Conservation (phyloP, 2,113 vertebrate species). For the Etheostoma cragini region DNA sequence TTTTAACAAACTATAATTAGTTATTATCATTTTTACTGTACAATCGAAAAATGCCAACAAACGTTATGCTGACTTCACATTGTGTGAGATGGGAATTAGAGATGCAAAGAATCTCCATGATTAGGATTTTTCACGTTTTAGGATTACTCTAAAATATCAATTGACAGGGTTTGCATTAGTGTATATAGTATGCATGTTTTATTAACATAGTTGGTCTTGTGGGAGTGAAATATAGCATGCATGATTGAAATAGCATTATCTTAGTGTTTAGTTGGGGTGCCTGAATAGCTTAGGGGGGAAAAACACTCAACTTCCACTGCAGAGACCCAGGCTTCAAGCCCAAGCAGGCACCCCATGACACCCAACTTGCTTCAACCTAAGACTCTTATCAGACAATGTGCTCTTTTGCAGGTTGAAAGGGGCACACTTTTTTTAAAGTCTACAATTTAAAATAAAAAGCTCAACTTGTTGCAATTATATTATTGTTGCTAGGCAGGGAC, state of each 20-base stretch:
- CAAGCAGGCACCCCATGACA: slow-evolving; percentile 16
- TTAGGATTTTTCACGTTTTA: background rate
- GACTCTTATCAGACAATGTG: background rate
- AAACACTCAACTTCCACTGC: background rate
- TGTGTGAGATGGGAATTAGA: background rate
- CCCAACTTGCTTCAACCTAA: slow-evolving; percentile 17
- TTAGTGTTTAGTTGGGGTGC: background rate
- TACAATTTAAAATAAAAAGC: too few relatives aligned
- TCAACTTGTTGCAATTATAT: too few relatives aligned
- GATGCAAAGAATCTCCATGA: background rate
- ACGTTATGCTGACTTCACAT: background rate
- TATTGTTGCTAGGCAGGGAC: too few relatives aligned
- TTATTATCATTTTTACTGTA: background rate
- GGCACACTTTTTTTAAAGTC: too few relatives aligned
- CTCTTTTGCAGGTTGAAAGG: too few relatives aligned
- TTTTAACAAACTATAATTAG: background rate
- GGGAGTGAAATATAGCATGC: background rate
- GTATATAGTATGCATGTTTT: background rate
- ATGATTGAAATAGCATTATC: slow-evolving; percentile 3
- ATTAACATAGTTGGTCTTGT: background rate
- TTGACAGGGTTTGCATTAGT: background rate
- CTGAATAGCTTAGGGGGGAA: background rate
- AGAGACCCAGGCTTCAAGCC: slow-evolving; percentile 24
- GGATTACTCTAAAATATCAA: background rate
- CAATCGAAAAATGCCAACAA: background rate